Evolutionary conservation across 1,140 invertebrate species (phyloP), one percentile per base, ranked within the genome.

Genomic region (Delia radicum): DNA sequence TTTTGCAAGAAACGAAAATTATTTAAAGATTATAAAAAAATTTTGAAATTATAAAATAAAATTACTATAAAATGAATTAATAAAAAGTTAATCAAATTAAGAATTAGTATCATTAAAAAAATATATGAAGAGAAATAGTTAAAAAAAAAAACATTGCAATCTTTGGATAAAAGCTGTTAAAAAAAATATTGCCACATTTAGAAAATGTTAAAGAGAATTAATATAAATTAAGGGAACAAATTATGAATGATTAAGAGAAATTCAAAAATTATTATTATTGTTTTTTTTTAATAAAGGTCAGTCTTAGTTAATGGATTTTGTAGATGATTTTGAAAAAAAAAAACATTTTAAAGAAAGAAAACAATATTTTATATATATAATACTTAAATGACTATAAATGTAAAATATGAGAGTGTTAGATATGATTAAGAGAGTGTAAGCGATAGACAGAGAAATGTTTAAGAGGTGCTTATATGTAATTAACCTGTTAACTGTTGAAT

Each of bases 151-250:
- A 69, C 29, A 69, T 69, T 69, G 65, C 65, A 69, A 69, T 69
- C 65, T 69, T 69, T 69, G 65, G 65, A 69, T 69, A 69, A 69
- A 69, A 69, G 65, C 65, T 69, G 65, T 31, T 69, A 29, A 55
- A 55, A 55, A 33, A 67, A 33, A 33, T 69, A 69, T 69, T 69
- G 65, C 65, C 65, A 69, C 65, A 69, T 69, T 69, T 67, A 65
- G 7, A 67, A 67, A 48, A 48, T 48, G n/a, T n/a, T n/a, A 18
- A 48, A 48, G 10, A 42, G 3, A 42, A 18, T 48, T 48, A 48
- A 18, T 48, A n/a, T 48, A 48, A 48, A 18, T 48, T 18, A 48
- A 55, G 42, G n/a, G 8, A 21, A 55, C 18, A 10, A 2, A 37
- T 10, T 37, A 24, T 10, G 7, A 24, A 62, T 26, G 55, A 24